Base-by-base conservation (phyloP, 2,888 invertebrate species). In the Tetropium fuscum region DNA sequence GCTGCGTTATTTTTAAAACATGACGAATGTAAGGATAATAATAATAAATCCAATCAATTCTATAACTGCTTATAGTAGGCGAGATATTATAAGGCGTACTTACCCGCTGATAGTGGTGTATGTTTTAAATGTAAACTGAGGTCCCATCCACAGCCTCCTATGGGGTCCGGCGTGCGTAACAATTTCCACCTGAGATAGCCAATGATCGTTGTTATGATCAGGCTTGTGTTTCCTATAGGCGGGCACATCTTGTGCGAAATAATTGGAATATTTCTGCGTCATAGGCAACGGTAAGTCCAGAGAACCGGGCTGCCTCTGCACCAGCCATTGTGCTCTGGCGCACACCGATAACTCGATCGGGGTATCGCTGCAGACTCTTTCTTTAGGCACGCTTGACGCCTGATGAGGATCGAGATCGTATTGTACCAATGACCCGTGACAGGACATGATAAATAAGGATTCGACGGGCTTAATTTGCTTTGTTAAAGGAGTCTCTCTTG, bases 81-180 rank as follows among this genome's bases (percentile, higher is more conserved):
- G n/a, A n/a, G n/a, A n/a, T n/a, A n/a, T n/a, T n/a, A n/a, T n/a
- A n/a, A n/a, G n/a, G n/a, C 11, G 1, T 34, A 2, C 84, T 80
- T 77, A 92, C 92, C 92, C 91, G 74, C 88, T 89, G 47, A 86
- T 84, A 57, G 88, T 87, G 74, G 90, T 92, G 79, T 94, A 95
- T 6, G 95, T 95, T 83, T 97, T 97, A 83, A 99, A 98, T 19
- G 94, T 91, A 81, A 98, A 98, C 84, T 99, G 98, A n/a, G 99
- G 99, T 6, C 98, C 98, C 97, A 98, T 98, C 98, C 99, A 99
- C 16, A 99, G 87, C 15, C 95, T 86, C 40, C 94, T 88, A 80
- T 97, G 97, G 5, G 98, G 98, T 11, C 97, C 98, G 2, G 94
- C 93, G 83, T 98, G 98, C 2, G 98, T 98, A 70, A 95, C 91